These are phyloP conservation scores for Rhagium mordax DNA, from an alignment of 2,888 invertebrate species.

Conservation along the genomic window DNA sequence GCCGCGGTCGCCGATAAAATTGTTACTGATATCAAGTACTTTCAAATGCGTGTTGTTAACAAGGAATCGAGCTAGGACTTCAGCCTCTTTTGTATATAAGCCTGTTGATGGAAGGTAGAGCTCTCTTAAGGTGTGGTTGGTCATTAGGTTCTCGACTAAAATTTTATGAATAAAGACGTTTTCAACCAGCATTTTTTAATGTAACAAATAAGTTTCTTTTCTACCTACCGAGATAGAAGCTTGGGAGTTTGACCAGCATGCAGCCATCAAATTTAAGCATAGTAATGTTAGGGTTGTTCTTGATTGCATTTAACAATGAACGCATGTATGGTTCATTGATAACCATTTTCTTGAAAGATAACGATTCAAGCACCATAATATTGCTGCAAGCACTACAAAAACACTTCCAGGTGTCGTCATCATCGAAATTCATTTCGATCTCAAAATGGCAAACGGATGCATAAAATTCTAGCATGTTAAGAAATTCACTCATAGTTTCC, in stretches of 20 bases:
- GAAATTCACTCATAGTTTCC: conserved; percentile 63
- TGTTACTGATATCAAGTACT: conserved; percentile 66
- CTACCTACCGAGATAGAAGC: conserved; percentile 63
- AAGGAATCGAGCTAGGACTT: conserved; percentile 61
- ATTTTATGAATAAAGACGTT: conserved; percentile 15
- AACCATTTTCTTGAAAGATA: conserved; percentile 62
- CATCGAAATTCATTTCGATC: conserved; percentile 61
- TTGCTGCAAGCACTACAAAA: conserved; percentile 62
- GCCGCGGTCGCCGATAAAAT: conserved; percentile 66
- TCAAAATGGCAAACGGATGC: conserved; percentile 63
- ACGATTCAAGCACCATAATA: conserved; percentile 58
- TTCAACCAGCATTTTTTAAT: no score
- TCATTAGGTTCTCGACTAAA: conserved; percentile 63
- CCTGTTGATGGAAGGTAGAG: conserved; percentile 65
- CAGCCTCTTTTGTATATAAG: conserved; percentile 66
- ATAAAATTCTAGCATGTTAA: conserved; percentile 66
- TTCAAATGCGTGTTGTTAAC: conserved; percentile 61
- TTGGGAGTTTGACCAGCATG: conserved; percentile 60
- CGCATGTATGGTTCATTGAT: conserved; percentile 63
- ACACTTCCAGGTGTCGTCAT: conserved; percentile 62
- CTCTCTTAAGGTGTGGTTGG: conserved; percentile 61
- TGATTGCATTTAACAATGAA: conserved; percentile 59
- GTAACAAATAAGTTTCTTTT: background rate
- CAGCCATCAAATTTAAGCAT: conserved; percentile 65
- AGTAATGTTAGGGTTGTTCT: conserved; percentile 60